Evolutionary conservation across 2,888 invertebrate genomes (phyloP).

Genomic region (Hemaris fuciformis): DNA sequence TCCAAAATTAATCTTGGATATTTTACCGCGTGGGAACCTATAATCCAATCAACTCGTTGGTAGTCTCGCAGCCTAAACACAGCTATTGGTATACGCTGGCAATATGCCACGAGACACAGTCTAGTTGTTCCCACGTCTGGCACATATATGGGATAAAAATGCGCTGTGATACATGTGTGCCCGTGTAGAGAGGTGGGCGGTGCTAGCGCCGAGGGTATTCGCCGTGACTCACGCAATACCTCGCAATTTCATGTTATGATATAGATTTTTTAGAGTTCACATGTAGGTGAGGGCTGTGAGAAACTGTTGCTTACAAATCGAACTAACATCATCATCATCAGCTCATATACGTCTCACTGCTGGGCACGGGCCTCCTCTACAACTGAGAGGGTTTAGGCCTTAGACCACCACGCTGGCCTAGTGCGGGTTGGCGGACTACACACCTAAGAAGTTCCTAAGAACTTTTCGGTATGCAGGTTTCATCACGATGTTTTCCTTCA

Average conservation of each 20-base stretch:
- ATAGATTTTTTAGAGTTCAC: not conserved
- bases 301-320: not conserved
- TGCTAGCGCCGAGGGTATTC: conserved; percentile 38
- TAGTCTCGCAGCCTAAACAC: not conserved
- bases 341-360: no score
- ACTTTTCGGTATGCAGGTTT: no score
- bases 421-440: no score
- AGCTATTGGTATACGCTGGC: conserved; percentile 35
- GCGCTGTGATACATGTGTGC: conserved; percentile 46
- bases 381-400: no score
- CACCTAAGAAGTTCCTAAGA: no score
- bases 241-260: not conserved
- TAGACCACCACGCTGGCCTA: no score
- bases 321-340: no score
- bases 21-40: not conserved
- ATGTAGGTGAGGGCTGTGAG: conserved; percentile 6
- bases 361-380: no score
- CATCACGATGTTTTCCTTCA: no score
- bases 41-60: not conserved
- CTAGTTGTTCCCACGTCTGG: conserved; percentile 49
- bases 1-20: no score
- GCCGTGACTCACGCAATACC: conserved; percentile 41
- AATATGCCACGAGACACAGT: conserved; percentile 44
- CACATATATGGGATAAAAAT: conserved; percentile 65
- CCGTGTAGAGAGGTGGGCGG: conserved; percentile 52